A percentile compares a stretch with the other conserved stretches of the same genome.
Conservation (phyloP, 2,888 invertebrate species). For the Imbricaverruca yamaguchii region DNA sequence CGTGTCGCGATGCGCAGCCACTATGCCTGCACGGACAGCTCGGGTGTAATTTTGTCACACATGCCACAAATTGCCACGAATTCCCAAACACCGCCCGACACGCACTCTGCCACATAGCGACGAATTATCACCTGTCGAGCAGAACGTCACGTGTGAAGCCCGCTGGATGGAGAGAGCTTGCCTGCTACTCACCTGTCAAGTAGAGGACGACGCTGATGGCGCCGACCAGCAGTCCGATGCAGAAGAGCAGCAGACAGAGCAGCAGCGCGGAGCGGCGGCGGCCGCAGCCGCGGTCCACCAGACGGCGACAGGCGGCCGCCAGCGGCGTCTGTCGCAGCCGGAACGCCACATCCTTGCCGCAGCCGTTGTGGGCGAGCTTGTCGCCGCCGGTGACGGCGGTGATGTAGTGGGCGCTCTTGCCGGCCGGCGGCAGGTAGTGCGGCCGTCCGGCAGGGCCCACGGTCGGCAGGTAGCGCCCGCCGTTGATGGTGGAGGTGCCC, state of each 20-base stretch:
- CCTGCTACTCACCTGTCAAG: neutral
- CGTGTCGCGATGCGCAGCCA: no score
- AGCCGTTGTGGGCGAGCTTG: neutral
- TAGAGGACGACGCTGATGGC: neutral
- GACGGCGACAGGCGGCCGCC: neutral
- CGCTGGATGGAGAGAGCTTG: no score
- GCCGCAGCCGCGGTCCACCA: neutral
- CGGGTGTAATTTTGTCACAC: no score
- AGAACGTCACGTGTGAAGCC: no score
- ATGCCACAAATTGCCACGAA: no score
- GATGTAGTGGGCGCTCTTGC: neutral
- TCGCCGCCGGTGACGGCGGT: neutral
- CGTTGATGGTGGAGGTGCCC: constrained; percentile 15
- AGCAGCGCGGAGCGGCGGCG: constrained; percentile 9
- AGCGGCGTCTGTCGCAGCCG: neutral
- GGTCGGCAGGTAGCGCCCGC: constrained; percentile 8
- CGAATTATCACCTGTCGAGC: no score
- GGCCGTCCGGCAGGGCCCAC: neutral
- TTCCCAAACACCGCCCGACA: no score
- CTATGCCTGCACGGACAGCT: no score
- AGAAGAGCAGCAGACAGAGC: constrained; percentile 16
- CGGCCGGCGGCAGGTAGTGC: neutral
- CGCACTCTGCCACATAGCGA: no score
- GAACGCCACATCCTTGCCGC: constrained; percentile 12
- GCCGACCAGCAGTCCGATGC: constrained; percentile 3